Evolutionary conservation across 2,888 invertebrate species (phyloP).

Genomic region (Germaria angustata): DNA sequence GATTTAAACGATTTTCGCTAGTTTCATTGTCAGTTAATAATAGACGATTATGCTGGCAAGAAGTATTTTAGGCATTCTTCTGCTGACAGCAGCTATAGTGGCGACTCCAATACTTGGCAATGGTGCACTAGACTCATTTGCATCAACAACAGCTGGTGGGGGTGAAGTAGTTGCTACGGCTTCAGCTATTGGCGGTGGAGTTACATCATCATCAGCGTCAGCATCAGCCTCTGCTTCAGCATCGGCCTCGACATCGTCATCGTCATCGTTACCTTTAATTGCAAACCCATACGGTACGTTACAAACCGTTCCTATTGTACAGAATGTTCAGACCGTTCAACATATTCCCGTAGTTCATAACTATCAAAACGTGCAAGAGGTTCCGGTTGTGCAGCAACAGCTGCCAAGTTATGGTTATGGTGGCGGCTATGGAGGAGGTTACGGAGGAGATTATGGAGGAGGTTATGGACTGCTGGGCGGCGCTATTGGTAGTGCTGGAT

Average conservation of each 20-base stretch:
- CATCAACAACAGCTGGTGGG: conserved; percentile 1
- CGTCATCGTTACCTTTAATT: too few relatives aligned
- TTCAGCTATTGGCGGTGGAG: conserved; percentile 5
- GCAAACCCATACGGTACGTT: background rate
- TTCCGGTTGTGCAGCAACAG: conserved; percentile 69
- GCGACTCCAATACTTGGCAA: conserved; percentile 28
- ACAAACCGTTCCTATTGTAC: conserved; percentile 70
- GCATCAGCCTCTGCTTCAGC: conserved; percentile 14
- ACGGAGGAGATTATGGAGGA: background rate
- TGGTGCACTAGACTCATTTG: conserved; percentile 45
- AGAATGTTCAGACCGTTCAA: conserved; percentile 70
- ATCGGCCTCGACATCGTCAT: background rate
- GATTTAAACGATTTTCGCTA: conserved; percentile 16
- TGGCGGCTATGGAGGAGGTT: background rate
- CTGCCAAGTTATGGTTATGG: conserved; percentile 33
- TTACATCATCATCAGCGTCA: background rate
- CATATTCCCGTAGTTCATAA: conserved; percentile 70
- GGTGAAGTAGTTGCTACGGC: conserved; percentile 40
- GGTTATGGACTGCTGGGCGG: conserved; percentile 60
- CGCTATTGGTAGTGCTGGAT: conserved; percentile 68
- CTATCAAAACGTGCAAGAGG: conserved; percentile 69
- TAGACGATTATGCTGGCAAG: conserved; percentile 34
- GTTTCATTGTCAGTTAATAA: conserved; percentile 20
- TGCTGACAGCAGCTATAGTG: background rate
- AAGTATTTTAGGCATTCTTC: conserved; percentile 27